These are phyloP conservation scores for Melieria omissa DNA, from an alignment of 2,888 invertebrate species.

Conservation along the genomic window DNA sequence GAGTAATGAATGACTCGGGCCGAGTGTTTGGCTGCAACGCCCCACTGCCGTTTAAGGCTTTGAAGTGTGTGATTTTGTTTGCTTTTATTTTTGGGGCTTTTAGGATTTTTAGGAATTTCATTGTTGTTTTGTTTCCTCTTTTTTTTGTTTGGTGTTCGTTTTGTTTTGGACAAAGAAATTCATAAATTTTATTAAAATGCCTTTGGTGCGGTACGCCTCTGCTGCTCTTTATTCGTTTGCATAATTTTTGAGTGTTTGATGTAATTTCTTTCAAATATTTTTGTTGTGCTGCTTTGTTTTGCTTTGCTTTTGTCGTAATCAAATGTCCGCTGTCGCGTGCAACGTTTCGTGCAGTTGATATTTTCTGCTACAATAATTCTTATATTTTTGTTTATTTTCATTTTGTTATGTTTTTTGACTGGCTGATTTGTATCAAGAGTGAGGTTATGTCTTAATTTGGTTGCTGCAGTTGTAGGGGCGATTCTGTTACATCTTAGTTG, in stretches of 20 bases:
- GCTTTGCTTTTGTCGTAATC: too few relatives aligned
- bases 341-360: too few relatives aligned
- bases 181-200: too few relatives aligned
- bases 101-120: not conserved
- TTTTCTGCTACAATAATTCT: not conserved
- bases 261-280: not conserved
- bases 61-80: not conserved
- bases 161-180: not conserved
- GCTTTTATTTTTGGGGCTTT: not conserved
- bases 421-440: slow-evolving; percentile 13
- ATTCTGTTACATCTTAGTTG: too few relatives aligned
- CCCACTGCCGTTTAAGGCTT: slow-evolving; percentile 31
- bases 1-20: slow-evolving; percentile 33
- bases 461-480: not conserved
- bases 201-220: too few relatives aligned
- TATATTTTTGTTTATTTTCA: not conserved
- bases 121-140: not conserved
- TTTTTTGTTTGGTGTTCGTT: not conserved
- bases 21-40: slow-evolving; percentile 31
- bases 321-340: too few relatives aligned
- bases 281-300: too few relatives aligned
- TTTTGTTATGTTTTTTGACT: too few relatives aligned
- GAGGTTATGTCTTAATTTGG: slow-evolving; percentile 26
- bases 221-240: not conserved
- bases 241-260: not conserved